Percentiles rank a stretch among this genome's conserved stretches.
phyloP scores from a whole-genome alignment of 2,113 vertebrate genomes.

The Puma concolor region DNA sequence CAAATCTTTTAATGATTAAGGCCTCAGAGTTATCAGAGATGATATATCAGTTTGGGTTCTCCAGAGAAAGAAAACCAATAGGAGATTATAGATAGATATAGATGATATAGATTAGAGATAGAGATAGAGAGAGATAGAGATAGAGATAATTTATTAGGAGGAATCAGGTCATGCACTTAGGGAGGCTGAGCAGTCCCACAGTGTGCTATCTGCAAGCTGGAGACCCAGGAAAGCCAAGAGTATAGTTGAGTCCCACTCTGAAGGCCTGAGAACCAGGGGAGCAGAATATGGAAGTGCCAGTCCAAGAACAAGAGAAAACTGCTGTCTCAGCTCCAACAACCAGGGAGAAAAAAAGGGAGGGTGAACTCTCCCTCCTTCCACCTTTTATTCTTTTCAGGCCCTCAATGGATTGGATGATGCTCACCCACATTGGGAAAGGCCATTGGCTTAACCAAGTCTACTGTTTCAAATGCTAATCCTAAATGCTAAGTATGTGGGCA shows the following conservation, averaged over 20 bases:
- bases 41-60: neutral
- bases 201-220: neutral
- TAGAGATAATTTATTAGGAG: neutral
- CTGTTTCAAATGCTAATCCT: neutral
- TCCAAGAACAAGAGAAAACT: neutral
- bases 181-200: neutral
- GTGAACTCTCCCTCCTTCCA: neutral
- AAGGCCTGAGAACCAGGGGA: neutral
- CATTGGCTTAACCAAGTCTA: neutral
- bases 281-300: neutral
- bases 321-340: neutral
- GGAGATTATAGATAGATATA: neutral
- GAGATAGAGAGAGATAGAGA: too few species aligned
- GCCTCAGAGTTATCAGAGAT: neutral
- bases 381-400: neutral
- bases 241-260: neutral
- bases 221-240: neutral
- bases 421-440: neutral
- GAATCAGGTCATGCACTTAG: neutral
- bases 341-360: neutral
- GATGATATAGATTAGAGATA: neutral
- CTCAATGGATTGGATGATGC: neutral
- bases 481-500: neutral
- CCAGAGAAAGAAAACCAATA: neutral
- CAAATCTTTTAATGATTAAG: neutral